A percentile compares a stretch with the other conserved stretches of the same genome.
Evolutionary conservation across 2,113 vertebrate species (phyloP).

Genomic region (Balaeniceps rex): DNA sequence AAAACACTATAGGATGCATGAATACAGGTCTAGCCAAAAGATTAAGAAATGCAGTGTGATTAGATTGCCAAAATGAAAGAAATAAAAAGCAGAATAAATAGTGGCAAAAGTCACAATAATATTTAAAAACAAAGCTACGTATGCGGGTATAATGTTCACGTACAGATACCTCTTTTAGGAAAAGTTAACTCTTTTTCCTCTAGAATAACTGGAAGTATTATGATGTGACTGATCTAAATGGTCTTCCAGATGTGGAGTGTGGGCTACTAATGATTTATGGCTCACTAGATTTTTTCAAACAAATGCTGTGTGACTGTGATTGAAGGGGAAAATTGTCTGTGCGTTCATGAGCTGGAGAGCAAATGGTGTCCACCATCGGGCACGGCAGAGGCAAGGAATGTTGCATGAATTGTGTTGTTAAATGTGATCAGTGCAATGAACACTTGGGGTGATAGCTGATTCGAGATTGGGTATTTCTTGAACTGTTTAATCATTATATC

Average conservation of each 20-base stretch:
- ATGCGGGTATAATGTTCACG: background rate
- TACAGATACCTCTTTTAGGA: background rate
- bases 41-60: background rate
- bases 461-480: background rate
- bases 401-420: background rate
- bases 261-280: background rate
- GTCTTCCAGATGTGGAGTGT: background rate
- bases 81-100: background rate
- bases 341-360: rapidly evolving
- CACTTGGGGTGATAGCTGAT: rapidly evolving
- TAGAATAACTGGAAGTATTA: background rate
- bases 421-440: background rate
- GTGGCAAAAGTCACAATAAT: background rate
- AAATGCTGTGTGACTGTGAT: background rate
- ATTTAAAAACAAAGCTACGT: background rate
- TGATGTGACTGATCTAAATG: background rate
- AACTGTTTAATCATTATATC: background rate
- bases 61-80: background rate
- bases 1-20: background rate
- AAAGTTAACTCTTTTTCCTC: background rate
- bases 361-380: background rate
- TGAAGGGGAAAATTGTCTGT: background rate
- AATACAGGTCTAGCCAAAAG: background rate
- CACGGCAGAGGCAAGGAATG: background rate
- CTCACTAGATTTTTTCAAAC: background rate